Conservation (phyloP, 2,888 invertebrate species). For the Camptogramma bilineatum region DNA sequence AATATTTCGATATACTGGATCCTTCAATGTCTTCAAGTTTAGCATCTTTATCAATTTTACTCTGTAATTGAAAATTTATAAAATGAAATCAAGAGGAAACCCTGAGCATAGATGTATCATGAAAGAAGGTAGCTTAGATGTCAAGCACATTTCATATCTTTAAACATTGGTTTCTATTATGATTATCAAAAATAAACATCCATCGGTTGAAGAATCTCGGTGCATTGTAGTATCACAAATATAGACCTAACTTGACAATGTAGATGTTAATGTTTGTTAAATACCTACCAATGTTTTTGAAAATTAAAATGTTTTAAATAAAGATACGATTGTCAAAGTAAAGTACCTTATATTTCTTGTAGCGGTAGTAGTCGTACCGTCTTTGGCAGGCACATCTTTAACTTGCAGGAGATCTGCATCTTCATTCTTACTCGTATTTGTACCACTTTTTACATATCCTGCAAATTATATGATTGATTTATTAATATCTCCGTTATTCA, state of each 20-base stretch:
- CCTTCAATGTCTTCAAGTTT: slow-evolving; percentile 80
- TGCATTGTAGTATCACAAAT: too few species aligned
- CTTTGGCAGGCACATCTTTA: slow-evolving; percentile 33
- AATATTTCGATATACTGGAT: slow-evolving; percentile 84
- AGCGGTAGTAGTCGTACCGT: not conserved
- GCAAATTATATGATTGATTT: slow-evolving; percentile 40
- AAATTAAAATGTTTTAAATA: too few species aligned
- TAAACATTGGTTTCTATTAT: too few species aligned
- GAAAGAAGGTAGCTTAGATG: too few species aligned
- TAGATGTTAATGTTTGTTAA: too few species aligned
- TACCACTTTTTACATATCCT: slow-evolving; percentile 57
- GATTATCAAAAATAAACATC: too few species aligned
- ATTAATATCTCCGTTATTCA: slow-evolving; percentile 22
- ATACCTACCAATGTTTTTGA: too few species aligned
- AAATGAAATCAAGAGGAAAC: not conserved
- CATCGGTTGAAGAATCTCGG: too few species aligned
- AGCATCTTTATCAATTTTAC: slow-evolving; percentile 64
- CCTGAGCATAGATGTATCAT: not conserved
- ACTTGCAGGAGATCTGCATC: slow-evolving; percentile 56
- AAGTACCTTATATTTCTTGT: slow-evolving; percentile 30
- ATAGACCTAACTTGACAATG: too few species aligned
- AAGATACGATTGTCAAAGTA: too few species aligned
- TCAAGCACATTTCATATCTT: too few species aligned
- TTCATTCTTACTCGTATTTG: slow-evolving; percentile 46
- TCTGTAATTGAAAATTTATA: slow-evolving; percentile 45